Conservation (phyloP, 2,113 vertebrate genomes). For the Syngnathoides biaculeatus region DNA sequence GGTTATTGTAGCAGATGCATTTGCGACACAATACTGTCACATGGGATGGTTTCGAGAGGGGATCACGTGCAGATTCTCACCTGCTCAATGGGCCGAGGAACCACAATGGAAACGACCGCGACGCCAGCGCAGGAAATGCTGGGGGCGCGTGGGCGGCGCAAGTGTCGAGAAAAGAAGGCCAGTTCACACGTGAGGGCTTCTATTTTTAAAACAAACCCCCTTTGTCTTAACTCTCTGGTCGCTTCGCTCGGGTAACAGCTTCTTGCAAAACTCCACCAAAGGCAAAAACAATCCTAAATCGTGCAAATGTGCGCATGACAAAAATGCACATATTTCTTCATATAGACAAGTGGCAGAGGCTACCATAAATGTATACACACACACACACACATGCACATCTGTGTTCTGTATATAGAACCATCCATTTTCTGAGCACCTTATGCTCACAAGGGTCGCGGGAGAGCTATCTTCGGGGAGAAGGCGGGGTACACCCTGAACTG, state of each 20-base stretch:
- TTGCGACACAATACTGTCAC: not conserved
- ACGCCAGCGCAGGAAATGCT: conserved; percentile 63
- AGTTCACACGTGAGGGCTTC: conserved; percentile 53
- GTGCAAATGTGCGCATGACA: not conserved
- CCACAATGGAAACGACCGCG: conserved; percentile 68
- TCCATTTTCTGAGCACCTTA: too few relatives aligned
- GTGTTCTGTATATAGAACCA: too few relatives aligned
- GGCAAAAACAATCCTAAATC: not conserved
- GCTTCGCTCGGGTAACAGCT: not conserved
- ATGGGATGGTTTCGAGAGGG: not conserved
- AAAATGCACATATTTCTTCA: too few relatives aligned
- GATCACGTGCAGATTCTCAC: conserved; percentile 22
- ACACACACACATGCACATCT: too few relatives aligned
- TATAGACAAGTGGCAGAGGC: too few relatives aligned
- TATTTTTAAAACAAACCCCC: conserved; percentile 59
- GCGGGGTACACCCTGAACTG: too few relatives aligned
- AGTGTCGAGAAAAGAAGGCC: conserved; percentile 30
- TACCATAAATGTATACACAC: too few relatives aligned
- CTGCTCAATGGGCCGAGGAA: conserved; percentile 21
- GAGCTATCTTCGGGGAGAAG: too few relatives aligned
- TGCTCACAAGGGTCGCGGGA: too few relatives aligned
- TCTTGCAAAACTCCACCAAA: not conserved
- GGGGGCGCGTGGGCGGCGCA: conserved; percentile 24
- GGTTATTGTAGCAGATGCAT: too few relatives aligned
- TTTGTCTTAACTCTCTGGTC: conserved; percentile 49